Base-by-base conservation (phyloP, 1,140 invertebrate species). In the Drosophila sechellia region DNA sequence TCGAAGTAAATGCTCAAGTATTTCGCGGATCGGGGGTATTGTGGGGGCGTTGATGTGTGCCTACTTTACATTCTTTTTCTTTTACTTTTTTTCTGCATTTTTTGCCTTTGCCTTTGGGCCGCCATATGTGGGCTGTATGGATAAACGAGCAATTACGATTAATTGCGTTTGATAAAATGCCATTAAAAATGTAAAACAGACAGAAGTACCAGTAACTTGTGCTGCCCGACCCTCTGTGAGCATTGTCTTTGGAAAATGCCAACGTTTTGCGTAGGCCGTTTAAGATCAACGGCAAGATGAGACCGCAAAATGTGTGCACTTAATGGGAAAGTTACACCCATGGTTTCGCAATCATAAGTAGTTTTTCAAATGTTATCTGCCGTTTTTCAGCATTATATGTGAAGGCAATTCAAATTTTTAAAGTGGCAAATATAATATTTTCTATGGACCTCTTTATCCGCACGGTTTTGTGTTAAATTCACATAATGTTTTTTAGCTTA, bases 111-210 rank as follows among this genome's bases (percentile, higher is more conserved):
- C 27, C 59, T 50, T 22, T 17, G 15, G 50, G 59, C 53, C 50
- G 64, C 45, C 68, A 78, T 81, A 72, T 76, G 77, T 60, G 65
- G 17, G 54, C 61, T 54, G 63, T 61, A 27, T 46, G 70, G 69
- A 63, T 87, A 87, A 86, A 83, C 76, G 84, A 77, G 71, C 84
- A 89, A 89, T 87, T 87, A 89, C 83, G 83, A 87, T 87, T 89
- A 89, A 87, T 87, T 79, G 79, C 66, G 72, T 89, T 83, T 83
- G 83, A 87, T 89, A 89, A 79, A 89, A 79, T 63, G 66, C 70
- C 83, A 79, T 86, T 86, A 87, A 86, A 79, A 70, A 75, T 78
- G 70, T 81, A 71, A 78, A 77, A 58, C 63, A 77, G 64, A 66
- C 72, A 86, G 54, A 63, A 77, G 75, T 56, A 39, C 42, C 15